Evolutionary conservation across 2,113 vertebrate species (phyloP), one percentile per base, ranked within the genome.

Genomic region (Pelecanus crispus): DNA sequence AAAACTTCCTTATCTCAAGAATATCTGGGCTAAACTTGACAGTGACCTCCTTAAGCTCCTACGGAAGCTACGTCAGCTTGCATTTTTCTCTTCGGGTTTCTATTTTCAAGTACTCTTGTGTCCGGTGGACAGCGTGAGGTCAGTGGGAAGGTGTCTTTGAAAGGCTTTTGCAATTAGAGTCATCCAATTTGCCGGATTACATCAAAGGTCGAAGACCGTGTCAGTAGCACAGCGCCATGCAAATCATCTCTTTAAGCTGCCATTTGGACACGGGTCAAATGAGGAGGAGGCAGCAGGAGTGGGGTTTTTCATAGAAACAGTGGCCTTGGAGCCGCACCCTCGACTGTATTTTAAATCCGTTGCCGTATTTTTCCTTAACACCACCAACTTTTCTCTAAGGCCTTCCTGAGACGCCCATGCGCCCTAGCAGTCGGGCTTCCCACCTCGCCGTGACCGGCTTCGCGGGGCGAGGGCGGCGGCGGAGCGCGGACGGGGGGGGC

Each of bases 311-410:
- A 10, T 0, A 17, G 65, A 1, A 49, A 15, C 47, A 12, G 61
- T 55, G 2, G 3, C 71, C 52, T 29, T 2, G 1, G 11, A 45
- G 84, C 63, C 24, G 65, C 14, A 0, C 44, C 0, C 62, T 10
- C 11, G 7, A 0, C 28, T 3, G 9, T 2, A 2, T 22, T 50
- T 55, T 50, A 28, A 11, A 65, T 24, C 31, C 13, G 11, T 3
- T 0, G 4, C n/a, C 7, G 0, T 6, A 1, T 5, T 63, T 19
- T 42, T 40, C 47, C 22, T 0, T 5, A 3, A 13, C 11, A 6
- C 4, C 20, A 7, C 1, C 3, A 6, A 2, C 38, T 26, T 25
- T 29, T 20, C 16, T 1, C 40, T 2, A 3, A n/a, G 32, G 17
- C 18, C 25, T 31, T 11, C 42, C 2, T 0, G 59, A 22, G 42